Base-by-base conservation (phyloP, 2,113 vertebrate species). In the Pagrus major region DNA sequence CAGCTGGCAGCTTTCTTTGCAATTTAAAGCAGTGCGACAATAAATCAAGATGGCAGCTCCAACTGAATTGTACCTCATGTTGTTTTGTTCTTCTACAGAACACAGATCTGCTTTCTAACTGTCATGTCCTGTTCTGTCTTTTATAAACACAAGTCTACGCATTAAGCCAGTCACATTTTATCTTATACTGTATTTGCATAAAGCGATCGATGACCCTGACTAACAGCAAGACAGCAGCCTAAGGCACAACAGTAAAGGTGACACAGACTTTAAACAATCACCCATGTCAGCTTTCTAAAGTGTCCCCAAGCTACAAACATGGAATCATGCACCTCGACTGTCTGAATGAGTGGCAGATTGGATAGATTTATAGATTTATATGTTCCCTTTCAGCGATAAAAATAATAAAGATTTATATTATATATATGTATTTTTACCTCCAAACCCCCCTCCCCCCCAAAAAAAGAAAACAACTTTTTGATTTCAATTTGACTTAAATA, bases 41-140 rank as follows among this genome's bases (percentile, higher is more conserved):
- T 80, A 75, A 70, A 76, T 84, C 42, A 65, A 44, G 51, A 66
- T 51, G 75, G 29, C 61, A 29, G 47, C 5, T 76, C 69, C 47
- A 14, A 7, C 18, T 44, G 27, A 55, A 63, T 58, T 46, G 15
- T 27, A 16, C 58, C 18, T 6, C 18, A 11, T 55, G 39, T 25
- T 16, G 51, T 42, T 52, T 67, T 81, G 15, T 4, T 23, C 18
- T 33, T 23, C 55, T 20, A 6, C 27, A 27, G 54, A 2, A 5
- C 2, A 44, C 9, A 23, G 56, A 55, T 37, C 27, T 46, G 60
- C 42, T 60, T 47, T 46, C 20, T 35, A 12, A 20, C 15, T 20
- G 42, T 33, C 41, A 6, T 51, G 25, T 39, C 47, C 37, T 14
- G 18, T 23, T 39, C 44, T 39, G 31, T 37, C 55, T 18, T 18